These are phyloP conservation scores for Nyctibius grandis DNA, from an alignment of 2,797 vertebrate genomes.

Conservation along the genomic window DNA sequence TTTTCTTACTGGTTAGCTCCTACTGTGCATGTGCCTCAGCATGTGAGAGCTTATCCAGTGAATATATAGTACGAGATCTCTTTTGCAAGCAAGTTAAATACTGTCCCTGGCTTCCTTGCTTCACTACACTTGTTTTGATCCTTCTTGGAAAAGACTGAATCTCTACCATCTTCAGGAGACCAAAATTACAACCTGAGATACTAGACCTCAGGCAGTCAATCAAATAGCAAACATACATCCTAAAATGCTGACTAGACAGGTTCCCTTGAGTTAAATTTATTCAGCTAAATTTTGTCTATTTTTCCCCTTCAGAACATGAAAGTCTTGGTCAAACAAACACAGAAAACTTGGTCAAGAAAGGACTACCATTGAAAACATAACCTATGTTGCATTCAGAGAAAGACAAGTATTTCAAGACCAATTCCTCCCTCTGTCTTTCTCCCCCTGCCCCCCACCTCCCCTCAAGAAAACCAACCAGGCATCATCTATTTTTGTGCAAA, in stretches of 20 bases:
- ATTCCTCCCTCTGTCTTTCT: background rate
- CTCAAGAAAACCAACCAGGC: background rate
- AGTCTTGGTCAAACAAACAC: background rate
- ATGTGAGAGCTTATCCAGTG: background rate
- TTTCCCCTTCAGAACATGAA: background rate
- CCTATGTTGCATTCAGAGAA: background rate
- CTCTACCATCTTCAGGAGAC: background rate
- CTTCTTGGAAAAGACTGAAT: background rate
- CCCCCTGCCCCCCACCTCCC: accelerated
- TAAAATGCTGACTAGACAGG: background rate
- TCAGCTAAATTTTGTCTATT: background rate
- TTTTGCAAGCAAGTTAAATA: background rate
- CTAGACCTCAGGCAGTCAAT: background rate
- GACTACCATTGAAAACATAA: background rate
- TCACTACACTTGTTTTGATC: background rate
- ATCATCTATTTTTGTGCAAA: background rate
- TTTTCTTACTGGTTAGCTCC: background rate
- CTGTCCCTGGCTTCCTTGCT: background rate
- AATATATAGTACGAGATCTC: background rate
- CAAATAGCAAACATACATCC: background rate
- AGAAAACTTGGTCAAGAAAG: background rate
- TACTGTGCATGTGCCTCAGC: background rate
- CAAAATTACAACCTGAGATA: background rate
- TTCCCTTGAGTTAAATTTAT: background rate
- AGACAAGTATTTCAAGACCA: background rate